phyloP scores from a whole-genome alignment of 2,888 invertebrate genomes.

The Epinotia demarniana region DNA sequence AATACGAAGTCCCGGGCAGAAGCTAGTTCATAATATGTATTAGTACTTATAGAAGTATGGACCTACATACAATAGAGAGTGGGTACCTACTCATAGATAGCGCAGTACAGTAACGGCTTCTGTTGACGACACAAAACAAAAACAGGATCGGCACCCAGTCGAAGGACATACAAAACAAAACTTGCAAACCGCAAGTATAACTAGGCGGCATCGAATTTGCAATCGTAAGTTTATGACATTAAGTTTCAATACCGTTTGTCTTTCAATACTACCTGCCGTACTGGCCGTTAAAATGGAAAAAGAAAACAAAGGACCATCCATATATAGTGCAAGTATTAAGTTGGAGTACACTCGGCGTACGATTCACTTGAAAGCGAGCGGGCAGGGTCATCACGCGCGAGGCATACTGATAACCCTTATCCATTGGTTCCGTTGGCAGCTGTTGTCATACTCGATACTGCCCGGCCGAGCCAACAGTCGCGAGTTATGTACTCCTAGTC shows the following conservation, averaged over 20 bases:
- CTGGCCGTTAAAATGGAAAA: background rate
- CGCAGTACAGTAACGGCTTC: too few species aligned
- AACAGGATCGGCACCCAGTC: background rate
- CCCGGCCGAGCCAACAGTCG: constrained; percentile 5
- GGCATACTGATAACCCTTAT: constrained; percentile 45
- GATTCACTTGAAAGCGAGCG: constrained; percentile 24
- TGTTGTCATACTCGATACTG: constrained; percentile 15
- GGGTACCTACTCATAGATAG: too few species aligned
- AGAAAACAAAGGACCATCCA: constrained; percentile 16
- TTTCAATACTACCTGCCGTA: background rate
- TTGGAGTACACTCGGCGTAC: background rate
- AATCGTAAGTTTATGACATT: background rate
- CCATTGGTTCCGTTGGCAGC: constrained; percentile 9
- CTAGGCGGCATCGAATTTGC: background rate
- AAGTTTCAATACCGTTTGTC: background rate
- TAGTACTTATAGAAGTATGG: too few species aligned
- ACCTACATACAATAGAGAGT: too few species aligned
- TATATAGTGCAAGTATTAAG: background rate
- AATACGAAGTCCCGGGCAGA: too few species aligned
- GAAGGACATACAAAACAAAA: background rate
- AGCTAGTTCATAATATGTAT: too few species aligned
- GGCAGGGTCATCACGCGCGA: constrained; percentile 34
- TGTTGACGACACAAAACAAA: background rate
- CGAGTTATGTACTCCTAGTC: constrained; percentile 36
- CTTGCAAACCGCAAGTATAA: background rate